A percentile compares a stretch with the other conserved stretches of the same genome.
These are phyloP conservation scores for Chorisops tibialis DNA, from an alignment of 2,888 invertebrate species.

Conservation along the genomic window DNA sequence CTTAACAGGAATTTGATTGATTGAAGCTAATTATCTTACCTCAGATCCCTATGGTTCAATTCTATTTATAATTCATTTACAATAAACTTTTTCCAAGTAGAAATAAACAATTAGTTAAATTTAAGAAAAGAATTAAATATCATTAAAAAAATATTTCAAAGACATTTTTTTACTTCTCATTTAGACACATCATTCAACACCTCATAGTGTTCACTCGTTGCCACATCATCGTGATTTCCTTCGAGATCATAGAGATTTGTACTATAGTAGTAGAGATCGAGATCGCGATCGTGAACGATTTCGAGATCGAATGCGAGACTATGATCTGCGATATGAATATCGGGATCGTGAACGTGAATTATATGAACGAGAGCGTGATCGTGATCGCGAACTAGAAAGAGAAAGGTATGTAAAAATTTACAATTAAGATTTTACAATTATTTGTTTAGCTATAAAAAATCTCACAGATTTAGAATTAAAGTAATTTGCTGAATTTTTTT, in stretches of 20 bases:
- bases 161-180: conserved; percentile 34
- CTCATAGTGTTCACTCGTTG: conserved; percentile 55
- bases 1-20: no score
- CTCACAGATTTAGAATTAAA: background rate
- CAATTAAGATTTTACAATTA: background rate
- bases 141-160: no score
- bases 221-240: conserved; percentile 53
- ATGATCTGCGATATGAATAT: conserved; percentile 51
- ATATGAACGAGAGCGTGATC: conserved; percentile 51
- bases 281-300: conserved; percentile 52
- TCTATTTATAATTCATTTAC: no score
- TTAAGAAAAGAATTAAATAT: no score
- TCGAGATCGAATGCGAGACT: conserved; percentile 50
- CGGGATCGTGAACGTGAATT: conserved; percentile 51
- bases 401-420: conserved; percentile 34
- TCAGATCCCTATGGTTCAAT: no score
- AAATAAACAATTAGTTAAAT: no score
- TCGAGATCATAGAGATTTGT: conserved; percentile 52
- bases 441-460: background rate
- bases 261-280: conserved; percentile 52
- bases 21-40: no score
- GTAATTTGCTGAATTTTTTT: background rate
- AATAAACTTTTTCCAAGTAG: no score
- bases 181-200: conserved; percentile 54
- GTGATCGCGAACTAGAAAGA: conserved; percentile 53